Base-by-base conservation (phyloP, 2,113 vertebrate genomes). In the Notarius lentiginosus region DNA sequence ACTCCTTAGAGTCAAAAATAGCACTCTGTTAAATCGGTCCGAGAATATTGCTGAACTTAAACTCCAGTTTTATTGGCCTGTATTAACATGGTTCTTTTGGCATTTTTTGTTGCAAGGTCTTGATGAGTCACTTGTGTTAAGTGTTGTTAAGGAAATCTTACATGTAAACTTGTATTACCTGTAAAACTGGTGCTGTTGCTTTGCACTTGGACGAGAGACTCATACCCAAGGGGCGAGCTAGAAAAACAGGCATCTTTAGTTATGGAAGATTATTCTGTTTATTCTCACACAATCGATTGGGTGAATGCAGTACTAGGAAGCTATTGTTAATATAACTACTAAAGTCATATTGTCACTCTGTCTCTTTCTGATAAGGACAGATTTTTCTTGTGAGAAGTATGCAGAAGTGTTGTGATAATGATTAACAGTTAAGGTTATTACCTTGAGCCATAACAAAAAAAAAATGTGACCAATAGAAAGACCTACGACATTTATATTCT, bases 131-230 rank as follows among this genome's bases (percentile, higher is more conserved):
- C 30, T 68, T 53, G n/a, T 61, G 22, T 76, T 51, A 27, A 51
- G 56, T 58, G 63, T 30, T 60, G 1, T 68, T 49, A 86, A 79
- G 60, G 60, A 11, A n/a, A 53, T 7, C 14, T 56, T 73, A 20
- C 27, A 18, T 75, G 18, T 18, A 14, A 60, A 81, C 79, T 51
- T 73, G 79, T 47, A 73, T 86, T 86, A 51, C 79, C 34, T 86
- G 85, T 73, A 82, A 72, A 72, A 82, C 85, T 73, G 55, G 63
- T 82, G 66, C 30, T 30, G 79, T 86, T 86, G 68, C 55, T 76
- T 85, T 41, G 41, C 7, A 18, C 30, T 18, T 72, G 30, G 18
- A 66, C 22, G n/a, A 24, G 61, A 66, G 68, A 7, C 68, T 72
- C 70, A 20, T 27, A 17, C 27, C n/a, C 14, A 30, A 65, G 30